Conservation (phyloP, 2,888 invertebrate species). For the Herminia tarsipennalis region DNA sequence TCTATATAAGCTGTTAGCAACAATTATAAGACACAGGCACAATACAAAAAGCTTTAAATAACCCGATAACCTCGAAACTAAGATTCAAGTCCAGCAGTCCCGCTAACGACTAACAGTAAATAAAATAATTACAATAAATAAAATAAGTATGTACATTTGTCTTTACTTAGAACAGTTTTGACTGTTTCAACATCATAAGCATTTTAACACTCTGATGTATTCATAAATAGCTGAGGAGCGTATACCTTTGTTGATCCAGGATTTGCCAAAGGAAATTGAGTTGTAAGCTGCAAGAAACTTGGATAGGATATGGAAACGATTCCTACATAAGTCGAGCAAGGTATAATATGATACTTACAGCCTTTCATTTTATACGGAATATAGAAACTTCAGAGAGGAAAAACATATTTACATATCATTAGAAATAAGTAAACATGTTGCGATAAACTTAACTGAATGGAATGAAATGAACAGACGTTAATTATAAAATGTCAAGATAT, state of each 20-base stretch:
- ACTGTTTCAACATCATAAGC: slow-evolving; percentile 14
- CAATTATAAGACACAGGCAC: too few species aligned
- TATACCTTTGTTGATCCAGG: slow-evolving; percentile 69
- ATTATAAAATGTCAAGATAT: too few species aligned
- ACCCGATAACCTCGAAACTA: too few species aligned
- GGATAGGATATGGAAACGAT: slow-evolving; percentile 56
- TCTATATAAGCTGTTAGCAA: too few species aligned
- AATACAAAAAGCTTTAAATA: too few species aligned
- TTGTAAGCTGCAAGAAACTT: slow-evolving; percentile 69
- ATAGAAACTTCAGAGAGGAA: slow-evolving; percentile 1
- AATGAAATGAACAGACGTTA: too few species aligned
- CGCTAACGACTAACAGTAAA: too few species aligned
- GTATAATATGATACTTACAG: slow-evolving; percentile 51
- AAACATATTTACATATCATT: neutral
- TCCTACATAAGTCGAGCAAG: slow-evolving; percentile 55
- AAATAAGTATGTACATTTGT: neutral
- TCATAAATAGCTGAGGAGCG: slow-evolving; percentile 62
- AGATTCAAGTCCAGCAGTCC: too few species aligned
- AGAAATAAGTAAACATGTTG: neutral
- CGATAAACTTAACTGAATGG: too few species aligned
- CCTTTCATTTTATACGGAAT: slow-evolving; percentile 38
- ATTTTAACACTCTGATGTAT: slow-evolving; percentile 51
- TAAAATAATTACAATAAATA: too few species aligned
- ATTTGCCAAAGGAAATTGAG: slow-evolving; percentile 72
- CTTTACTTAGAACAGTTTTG: neutral